Evolutionary conservation across 2,113 vertebrate species (phyloP).

Genomic region (Chionis minor): DNA sequence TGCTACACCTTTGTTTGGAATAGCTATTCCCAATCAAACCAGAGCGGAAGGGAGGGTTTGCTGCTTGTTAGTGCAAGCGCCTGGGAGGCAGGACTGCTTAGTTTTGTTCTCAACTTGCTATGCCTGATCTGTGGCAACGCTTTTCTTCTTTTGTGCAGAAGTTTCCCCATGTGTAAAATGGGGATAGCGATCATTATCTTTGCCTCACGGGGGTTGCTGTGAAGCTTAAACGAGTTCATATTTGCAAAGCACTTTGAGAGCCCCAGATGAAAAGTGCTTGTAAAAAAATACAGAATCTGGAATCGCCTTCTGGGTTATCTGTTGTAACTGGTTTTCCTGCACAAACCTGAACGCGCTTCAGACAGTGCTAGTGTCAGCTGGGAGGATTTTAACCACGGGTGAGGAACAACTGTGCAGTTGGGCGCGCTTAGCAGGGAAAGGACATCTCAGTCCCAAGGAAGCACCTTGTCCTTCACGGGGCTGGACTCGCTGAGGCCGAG

Average conservation of each 20-base stretch:
- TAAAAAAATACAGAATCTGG: constrained; percentile 44
- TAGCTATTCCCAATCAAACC: not conserved
- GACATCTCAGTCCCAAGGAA: not conserved
- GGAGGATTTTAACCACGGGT: not conserved
- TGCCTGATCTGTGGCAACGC: constrained; percentile 21
- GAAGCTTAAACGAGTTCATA: constrained; percentile 50
- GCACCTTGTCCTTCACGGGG: fast-evolving
- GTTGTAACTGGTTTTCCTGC: constrained; percentile 69
- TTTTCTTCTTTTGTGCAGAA: constrained; percentile 11
- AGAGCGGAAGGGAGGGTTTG: constrained; percentile 31
- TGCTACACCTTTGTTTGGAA: not conserved
- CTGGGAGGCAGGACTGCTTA: not conserved
- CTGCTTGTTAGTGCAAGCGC: constrained; percentile 35
- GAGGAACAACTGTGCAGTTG: not conserved
- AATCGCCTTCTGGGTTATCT: constrained; percentile 53
- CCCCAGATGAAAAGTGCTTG: constrained; percentile 53
- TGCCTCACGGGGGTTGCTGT: constrained; percentile 37
- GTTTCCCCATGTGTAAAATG: constrained; percentile 29
- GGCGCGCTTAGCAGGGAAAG: not conserved
- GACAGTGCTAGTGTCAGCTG: not conserved
- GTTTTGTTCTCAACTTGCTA: constrained; percentile 7
- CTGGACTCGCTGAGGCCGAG: fast-evolving
- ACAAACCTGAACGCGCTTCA: constrained; percentile 12
- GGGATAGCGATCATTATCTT: constrained; percentile 48
- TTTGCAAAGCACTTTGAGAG: constrained; percentile 35